phyloP scores from a whole-genome alignment of 1,140 invertebrate genomes.

The Halotydeus destructor region DNA sequence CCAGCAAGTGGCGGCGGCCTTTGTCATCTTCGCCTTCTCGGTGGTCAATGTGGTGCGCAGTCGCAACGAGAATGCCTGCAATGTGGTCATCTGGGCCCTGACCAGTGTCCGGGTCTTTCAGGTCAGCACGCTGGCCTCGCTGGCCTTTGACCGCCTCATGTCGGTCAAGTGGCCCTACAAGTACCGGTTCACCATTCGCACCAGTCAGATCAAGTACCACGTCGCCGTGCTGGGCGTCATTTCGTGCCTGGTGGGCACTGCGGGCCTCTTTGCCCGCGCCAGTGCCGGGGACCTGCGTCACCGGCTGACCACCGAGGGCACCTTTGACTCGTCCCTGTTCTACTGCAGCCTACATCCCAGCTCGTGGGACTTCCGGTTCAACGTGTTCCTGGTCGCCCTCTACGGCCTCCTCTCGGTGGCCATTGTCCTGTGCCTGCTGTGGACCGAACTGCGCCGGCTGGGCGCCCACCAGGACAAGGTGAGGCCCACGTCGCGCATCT shows the following conservation, averaged over 20 bases:
- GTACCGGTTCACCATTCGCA: slow-evolving; percentile 27
- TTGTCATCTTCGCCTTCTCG: slow-evolving; percentile 28
- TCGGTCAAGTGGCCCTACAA: slow-evolving; percentile 27
- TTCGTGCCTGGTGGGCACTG: slow-evolving; percentile 27
- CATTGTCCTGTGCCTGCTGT: slow-evolving; percentile 20
- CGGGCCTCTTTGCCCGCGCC: slow-evolving; percentile 19
- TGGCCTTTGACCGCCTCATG: slow-evolving; percentile 29
- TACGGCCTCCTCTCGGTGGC: slow-evolving; percentile 26
- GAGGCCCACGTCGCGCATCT: slow-evolving; percentile 16
- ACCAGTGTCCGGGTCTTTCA: slow-evolving; percentile 32
- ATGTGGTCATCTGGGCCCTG: slow-evolving; percentile 28
- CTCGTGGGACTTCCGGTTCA: slow-evolving; percentile 27
- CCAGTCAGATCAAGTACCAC: slow-evolving; percentile 32
- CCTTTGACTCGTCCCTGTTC: neutral
- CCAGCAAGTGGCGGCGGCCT: slow-evolving; percentile 28
- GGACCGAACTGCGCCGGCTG: slow-evolving; percentile 17
- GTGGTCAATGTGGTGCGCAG: slow-evolving; percentile 29
- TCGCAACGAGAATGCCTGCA: slow-evolving; percentile 21
- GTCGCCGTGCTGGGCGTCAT: slow-evolving; percentile 31
- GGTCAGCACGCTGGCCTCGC: slow-evolving; percentile 30
- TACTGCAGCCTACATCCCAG: slow-evolving; percentile 27
- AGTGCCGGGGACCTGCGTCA: no score
- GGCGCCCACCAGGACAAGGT: slow-evolving; percentile 20
- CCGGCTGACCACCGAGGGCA: no score
- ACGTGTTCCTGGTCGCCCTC: slow-evolving; percentile 29